These are phyloP conservation scores for Drosophila simulans DNA, from an alignment of 1,140 invertebrate genomes.

Conservation along the genomic window DNA sequence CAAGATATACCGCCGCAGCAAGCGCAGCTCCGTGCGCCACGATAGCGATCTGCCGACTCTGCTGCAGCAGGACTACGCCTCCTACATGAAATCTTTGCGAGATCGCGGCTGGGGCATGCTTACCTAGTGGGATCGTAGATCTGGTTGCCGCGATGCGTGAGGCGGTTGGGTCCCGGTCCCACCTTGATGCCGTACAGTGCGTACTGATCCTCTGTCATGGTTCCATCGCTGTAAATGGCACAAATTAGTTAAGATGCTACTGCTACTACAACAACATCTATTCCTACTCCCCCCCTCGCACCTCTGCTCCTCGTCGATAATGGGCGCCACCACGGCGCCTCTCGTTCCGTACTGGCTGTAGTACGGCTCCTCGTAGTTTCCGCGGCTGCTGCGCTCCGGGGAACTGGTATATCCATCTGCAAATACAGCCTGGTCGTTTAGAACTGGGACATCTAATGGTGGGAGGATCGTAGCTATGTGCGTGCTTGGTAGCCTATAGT, in stretches of 20 bases:
- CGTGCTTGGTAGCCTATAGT: background rate
- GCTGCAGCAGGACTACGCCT: constrained; percentile 50
- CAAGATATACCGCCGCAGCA: constrained; percentile 74
- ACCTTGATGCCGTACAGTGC: constrained; percentile 91
- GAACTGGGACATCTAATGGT: background rate
- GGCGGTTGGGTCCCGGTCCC: constrained; percentile 85
- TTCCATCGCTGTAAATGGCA: constrained; percentile 87
- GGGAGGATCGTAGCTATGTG: background rate
- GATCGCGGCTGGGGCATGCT: constrained; percentile 25
- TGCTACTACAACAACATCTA: background rate
- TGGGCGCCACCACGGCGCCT: constrained; percentile 92
- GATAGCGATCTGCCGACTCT: background rate
- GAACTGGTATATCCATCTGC: constrained; percentile 94
- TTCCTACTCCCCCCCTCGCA: constrained; percentile 15
- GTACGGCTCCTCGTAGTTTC: constrained; percentile 93
- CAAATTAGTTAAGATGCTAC: background rate
- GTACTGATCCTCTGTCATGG: constrained; percentile 91
- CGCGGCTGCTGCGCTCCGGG: constrained; percentile 90
- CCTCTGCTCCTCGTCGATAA: constrained; percentile 95
- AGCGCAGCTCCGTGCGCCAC: constrained; percentile 5
- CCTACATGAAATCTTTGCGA: constrained; percentile 41
- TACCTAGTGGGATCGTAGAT: constrained; percentile 84
- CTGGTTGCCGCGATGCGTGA: constrained; percentile 78
- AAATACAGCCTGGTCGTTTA: constrained; percentile 15
- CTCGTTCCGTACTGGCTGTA: constrained; percentile 91